Evolutionary conservation across 2,113 vertebrate genomes (phyloP).

Genomic region (Carlito syrichta): DNA sequence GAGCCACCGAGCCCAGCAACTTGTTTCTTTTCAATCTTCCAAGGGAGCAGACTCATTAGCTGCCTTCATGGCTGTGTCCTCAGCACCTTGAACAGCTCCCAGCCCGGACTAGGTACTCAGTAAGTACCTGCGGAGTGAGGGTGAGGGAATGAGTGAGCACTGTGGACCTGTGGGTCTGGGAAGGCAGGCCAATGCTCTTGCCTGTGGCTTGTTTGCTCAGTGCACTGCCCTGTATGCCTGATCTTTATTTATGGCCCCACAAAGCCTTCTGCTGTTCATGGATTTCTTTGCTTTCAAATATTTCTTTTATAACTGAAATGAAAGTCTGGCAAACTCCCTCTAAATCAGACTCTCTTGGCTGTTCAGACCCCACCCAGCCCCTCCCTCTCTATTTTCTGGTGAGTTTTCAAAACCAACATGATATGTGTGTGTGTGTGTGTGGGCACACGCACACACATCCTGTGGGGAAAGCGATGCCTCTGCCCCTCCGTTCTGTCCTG

Average conservation of each 20-base stretch:
- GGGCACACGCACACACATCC: too few relatives aligned
- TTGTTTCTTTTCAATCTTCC: not conserved
- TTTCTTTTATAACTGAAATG: constrained; percentile 27
- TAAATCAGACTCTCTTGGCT: not conserved
- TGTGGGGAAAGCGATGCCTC: not conserved
- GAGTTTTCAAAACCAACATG: not conserved
- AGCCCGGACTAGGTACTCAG: not conserved
- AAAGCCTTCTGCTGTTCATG: not conserved
- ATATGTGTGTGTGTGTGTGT: too few relatives aligned
- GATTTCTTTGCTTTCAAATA: constrained; percentile 43
- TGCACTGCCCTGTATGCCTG: not conserved
- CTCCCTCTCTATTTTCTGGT: not conserved
- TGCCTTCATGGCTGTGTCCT: not conserved
- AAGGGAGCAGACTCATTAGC: not conserved
- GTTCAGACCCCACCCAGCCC: not conserved
- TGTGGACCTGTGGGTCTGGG: not conserved
- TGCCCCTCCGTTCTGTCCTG: accelerated
- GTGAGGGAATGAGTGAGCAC: not conserved
- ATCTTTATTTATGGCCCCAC: constrained; percentile 15
- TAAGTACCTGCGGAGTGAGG: not conserved
- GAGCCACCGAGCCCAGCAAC: not conserved
- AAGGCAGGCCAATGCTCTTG: not conserved
- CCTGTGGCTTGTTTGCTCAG: not conserved
- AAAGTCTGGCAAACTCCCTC: not conserved
- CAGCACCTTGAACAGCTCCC: not conserved